phyloP scores from a whole-genome alignment of 2,113 vertebrate genomes.

The Orientallactaga bullata region DNA sequence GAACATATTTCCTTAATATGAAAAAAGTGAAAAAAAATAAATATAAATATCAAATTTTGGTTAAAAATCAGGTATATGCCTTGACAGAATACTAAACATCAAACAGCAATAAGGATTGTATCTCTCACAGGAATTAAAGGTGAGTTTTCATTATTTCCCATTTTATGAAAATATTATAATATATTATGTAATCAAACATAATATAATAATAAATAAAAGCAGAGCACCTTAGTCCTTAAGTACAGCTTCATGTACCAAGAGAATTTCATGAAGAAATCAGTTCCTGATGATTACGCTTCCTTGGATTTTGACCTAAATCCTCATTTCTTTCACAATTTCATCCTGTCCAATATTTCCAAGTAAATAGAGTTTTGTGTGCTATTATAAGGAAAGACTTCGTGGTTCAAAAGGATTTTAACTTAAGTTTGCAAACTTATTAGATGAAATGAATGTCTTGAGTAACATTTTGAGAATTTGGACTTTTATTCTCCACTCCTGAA shows the following conservation, averaged over 20 bases:
- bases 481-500: neutral
- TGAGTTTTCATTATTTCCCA: neutral
- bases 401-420: neutral
- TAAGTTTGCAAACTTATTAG: neutral
- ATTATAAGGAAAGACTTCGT: neutral
- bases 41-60: neutral
- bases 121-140: neutral
- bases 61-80: neutral
- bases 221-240: neutral
- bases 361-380: neutral
- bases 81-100: neutral
- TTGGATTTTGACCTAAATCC: neutral
- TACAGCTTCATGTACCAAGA: neutral
- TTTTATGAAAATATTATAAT: neutral
- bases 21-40: neutral
- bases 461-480: neutral
- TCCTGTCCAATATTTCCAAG: neutral
- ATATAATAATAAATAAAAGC: neutral
- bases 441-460: neutral
- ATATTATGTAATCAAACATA: neutral
- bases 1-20: neutral
- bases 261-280: neutral
- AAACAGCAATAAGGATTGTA: neutral
- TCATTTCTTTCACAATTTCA: neutral
- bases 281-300: neutral